These are phyloP conservation scores for Petroica traversi DNA, from an alignment of 2,113 vertebrate genomes.

Conservation along the genomic window DNA sequence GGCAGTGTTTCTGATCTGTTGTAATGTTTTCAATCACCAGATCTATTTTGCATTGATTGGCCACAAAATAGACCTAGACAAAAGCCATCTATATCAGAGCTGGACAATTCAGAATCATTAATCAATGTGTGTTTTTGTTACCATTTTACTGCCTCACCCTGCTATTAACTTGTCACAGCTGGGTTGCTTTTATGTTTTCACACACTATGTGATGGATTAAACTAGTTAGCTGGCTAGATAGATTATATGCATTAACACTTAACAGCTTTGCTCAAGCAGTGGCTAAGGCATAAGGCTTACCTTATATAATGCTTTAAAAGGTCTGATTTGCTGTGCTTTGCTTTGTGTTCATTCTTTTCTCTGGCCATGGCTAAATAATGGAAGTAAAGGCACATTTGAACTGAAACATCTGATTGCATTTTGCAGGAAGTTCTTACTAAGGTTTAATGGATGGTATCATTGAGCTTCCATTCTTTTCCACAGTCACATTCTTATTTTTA, in stretches of 20 bases:
- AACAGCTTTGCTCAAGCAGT: conserved; percentile 57
- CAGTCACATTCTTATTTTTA: background rate
- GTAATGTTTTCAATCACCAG: conserved; percentile 59
- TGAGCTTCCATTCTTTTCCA: background rate
- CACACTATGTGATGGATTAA: conserved; percentile 73
- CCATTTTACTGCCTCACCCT: conserved; percentile 62
- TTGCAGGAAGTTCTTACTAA: background rate
- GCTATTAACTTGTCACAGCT: conserved; percentile 75
- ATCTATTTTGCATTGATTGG: conserved; percentile 70
- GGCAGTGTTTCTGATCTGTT: background rate
- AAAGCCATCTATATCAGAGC: conserved; percentile 44
- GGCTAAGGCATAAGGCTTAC: conserved; percentile 40
- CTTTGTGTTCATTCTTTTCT: conserved; percentile 37
- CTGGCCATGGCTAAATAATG: conserved; percentile 20
- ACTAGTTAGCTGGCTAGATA: conserved; percentile 77
- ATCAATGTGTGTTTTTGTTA: conserved; percentile 69
- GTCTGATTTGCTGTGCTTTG: background rate
- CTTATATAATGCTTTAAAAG: conserved; percentile 53
- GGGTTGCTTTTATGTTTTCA: conserved; percentile 70
- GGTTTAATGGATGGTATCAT: background rate
- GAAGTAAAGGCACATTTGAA: conserved; percentile 44
- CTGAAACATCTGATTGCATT: conserved; percentile 36
- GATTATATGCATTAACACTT: conserved; percentile 74
- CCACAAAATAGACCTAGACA: conserved; percentile 67
- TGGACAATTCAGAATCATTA: conserved; percentile 61